Percentiles rank a stretch among this genome's conserved stretches.
These are phyloP conservation scores for Protophormia terraenovae DNA, from an alignment of 2,888 invertebrate species.

Conservation along the genomic window DNA sequence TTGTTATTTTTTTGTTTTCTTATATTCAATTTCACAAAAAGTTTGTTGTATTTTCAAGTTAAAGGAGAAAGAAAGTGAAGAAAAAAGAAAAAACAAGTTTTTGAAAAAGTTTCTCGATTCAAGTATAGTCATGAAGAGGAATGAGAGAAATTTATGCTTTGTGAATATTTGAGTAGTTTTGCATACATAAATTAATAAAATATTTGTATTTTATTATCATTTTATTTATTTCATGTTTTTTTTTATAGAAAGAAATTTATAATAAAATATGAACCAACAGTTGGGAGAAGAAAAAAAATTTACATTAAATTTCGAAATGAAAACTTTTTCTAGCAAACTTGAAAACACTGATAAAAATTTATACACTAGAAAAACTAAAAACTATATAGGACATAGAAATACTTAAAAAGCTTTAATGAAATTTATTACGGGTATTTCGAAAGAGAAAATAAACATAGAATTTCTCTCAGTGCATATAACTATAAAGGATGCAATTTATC, in stretches of 20 bases:
- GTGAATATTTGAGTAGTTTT: conserved; percentile 65
- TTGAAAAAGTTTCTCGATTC: conserved; percentile 51
- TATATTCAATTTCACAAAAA: conserved; percentile 21
- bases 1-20: conserved; percentile 21
- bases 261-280: not conserved
- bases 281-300: not conserved
- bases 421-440: not conserved
- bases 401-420: not conserved
- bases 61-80: conserved; percentile 1
- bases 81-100: conserved; percentile 30
- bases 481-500: conserved; percentile 30
- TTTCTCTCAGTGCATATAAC: conserved; percentile 1
- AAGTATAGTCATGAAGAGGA: not conserved
- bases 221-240: conserved; percentile 25
- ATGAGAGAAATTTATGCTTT: conserved; percentile 54
- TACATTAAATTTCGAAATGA: not conserved
- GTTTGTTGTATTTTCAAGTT: conserved; percentile 13
- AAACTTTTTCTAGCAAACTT: not conserved
- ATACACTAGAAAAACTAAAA: not conserved
- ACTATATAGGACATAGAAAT: not conserved
- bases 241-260: not conserved
- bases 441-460: not conserved
- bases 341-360: not conserved
- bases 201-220: conserved; percentile 65
- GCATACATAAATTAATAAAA: conserved; percentile 66